Conservation (phyloP, 2,113 vertebrate genomes). For the Nibea coibor region DNA sequence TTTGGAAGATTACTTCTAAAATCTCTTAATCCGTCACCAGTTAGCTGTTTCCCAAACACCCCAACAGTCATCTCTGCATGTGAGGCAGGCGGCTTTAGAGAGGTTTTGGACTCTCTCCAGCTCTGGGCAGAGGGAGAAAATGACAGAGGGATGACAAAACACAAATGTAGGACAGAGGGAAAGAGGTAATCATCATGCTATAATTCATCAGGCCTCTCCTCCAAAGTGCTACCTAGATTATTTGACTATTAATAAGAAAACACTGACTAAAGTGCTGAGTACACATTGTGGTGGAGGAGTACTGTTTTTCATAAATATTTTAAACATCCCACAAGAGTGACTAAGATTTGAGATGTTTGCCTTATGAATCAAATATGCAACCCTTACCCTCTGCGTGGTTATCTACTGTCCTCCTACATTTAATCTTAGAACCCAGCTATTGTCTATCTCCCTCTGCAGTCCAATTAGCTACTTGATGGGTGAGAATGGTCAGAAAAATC, state of each 20-base stretch:
- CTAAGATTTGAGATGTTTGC: neutral
- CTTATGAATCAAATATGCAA: neutral
- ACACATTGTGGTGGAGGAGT: neutral
- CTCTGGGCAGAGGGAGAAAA: conserved; percentile 30
- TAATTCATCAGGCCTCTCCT: conserved; percentile 18
- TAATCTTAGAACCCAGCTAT: neutral
- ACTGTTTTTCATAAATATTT: conserved; percentile 21
- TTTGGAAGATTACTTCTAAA: conserved; percentile 62
- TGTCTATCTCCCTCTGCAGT: no score
- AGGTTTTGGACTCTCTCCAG: conserved; percentile 57
- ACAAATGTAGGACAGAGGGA: conserved; percentile 36
- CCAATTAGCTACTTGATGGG: no score
- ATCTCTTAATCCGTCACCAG: conserved; percentile 76
- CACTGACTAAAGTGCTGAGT: conserved; percentile 22
- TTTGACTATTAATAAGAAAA: conserved; percentile 29
- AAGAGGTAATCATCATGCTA: conserved; percentile 10
- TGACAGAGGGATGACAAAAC: conserved; percentile 52
- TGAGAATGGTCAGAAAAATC: no score
- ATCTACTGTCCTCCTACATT: neutral
- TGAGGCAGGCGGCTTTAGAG: conserved; percentile 39
- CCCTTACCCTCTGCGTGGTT: neutral
- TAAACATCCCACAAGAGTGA: neutral
- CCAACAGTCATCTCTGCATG: conserved; percentile 36
- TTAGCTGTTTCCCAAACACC: conserved; percentile 66
- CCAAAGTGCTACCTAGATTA: neutral